phyloP scores from a whole-genome alignment of 1,140 invertebrate genomes.

The Heliconius himera region DNA sequence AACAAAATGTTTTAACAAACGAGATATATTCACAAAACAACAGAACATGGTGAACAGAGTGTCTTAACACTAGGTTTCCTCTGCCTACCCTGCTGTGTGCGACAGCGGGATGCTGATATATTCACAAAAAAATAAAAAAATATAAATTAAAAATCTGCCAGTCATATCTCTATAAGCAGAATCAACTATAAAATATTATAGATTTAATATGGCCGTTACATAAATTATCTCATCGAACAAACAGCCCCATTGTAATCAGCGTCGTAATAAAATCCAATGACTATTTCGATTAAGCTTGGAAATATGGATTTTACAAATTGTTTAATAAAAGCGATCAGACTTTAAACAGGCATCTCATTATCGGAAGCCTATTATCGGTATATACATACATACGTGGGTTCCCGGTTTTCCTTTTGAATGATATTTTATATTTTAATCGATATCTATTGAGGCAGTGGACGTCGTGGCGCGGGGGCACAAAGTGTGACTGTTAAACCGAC shows the following conservation, averaged over 20 bases:
- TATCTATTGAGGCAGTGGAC: too few relatives aligned
- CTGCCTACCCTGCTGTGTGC: too few relatives aligned
- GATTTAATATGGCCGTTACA: slow-evolving; percentile 5
- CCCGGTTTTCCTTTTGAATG: not conserved
- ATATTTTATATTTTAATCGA: not conserved
- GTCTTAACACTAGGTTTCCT: too few relatives aligned
- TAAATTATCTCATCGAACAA: slow-evolving; percentile 30
- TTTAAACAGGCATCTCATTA: slow-evolving; percentile 44
- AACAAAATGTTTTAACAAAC: too few relatives aligned
- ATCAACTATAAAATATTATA: not conserved
- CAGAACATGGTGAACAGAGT: too few relatives aligned
- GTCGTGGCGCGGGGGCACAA: too few relatives aligned
- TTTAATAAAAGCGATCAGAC: slow-evolving; percentile 47
- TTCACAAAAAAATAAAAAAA: too few relatives aligned
- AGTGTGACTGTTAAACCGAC: too few relatives aligned
- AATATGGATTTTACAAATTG: slow-evolving; percentile 43
- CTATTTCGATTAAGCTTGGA: slow-evolving; percentile 30
- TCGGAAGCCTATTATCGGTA: slow-evolving; percentile 45
- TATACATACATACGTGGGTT: slow-evolving; percentile 39
- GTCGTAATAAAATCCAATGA: slow-evolving; percentile 34
- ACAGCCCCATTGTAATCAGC: slow-evolving; percentile 33
- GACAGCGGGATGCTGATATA: too few relatives aligned
- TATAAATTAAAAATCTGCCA: not conserved
- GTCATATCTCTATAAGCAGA: not conserved
- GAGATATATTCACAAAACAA: too few relatives aligned